These are phyloP conservation scores for Busseola fusca DNA, from an alignment of 2,888 invertebrate genomes.

Conservation along the genomic window DNA sequence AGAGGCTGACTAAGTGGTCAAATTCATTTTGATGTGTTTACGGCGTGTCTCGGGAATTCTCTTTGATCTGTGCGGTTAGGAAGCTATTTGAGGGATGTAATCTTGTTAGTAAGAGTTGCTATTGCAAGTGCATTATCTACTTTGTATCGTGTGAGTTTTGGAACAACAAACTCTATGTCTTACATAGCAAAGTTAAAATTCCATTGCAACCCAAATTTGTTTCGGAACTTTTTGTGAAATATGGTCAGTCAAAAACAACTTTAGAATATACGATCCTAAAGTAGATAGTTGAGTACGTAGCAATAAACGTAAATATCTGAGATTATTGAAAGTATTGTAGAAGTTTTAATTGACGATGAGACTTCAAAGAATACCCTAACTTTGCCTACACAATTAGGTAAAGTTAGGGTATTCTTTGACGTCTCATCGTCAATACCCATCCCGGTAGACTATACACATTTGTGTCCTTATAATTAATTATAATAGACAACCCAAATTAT, in stretches of 20 bases:
- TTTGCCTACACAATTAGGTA: no score
- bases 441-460: neutral
- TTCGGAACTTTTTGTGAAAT: no score
- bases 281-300: no score
- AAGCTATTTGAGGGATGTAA: constrained; percentile 42
- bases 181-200: no score
- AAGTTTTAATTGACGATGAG: neutral
- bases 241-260: no score
- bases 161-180: no score
- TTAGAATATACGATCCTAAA: no score
- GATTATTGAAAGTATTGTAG: no score
- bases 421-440: neutral
- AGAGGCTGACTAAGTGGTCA: constrained; percentile 43
- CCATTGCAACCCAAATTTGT: no score
- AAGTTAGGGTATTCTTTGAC: neutral
- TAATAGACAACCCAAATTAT: neutral
- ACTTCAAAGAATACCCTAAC: no score
- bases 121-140: neutral
- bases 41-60: constrained; percentile 18
- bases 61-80: constrained; percentile 50
- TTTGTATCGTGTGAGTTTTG: neutral
- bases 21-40: constrained; percentile 47
- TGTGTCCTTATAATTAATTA: no score
- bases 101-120: constrained; percentile 30
- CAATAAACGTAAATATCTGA: no score